Base-by-base conservation (phyloP, 2,888 invertebrate species). In the Dryomyza anilis region DNA sequence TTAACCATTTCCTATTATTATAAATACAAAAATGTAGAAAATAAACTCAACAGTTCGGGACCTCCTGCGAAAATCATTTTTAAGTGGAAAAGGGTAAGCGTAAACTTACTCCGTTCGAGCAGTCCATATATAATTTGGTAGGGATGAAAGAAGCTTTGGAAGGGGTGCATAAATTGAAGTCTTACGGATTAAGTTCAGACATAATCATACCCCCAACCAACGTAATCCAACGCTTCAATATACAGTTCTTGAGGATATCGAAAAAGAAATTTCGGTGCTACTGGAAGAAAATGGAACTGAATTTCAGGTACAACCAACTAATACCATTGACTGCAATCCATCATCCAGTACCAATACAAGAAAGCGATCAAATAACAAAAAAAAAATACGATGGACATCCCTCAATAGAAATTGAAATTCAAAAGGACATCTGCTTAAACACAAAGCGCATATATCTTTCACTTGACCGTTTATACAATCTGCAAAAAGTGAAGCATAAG, bases 281-380 rank as follows among this genome's bases (percentile, higher is more conserved):
- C 6, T 33, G 33, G 33, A 33, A 33, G 7, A 33, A 8, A 8
- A 8, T 33, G 6, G 33, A 33, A 33, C 7, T 8, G 33, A 8
- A 33, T 12, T 6, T 33, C 6, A 6, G 12, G 12, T 33, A 33
- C 7, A 33, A 33, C 33, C 12, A 33, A 12, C 33, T 6, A 8
- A 12, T 33, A 8, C 7, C 12, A 33, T 8, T 12, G 12, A 8
- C 12, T 8, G 6, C 33, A 6, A 33, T 33, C 12, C 12, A 33
- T 8, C 6, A 33, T 67, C 43, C 65, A 67, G 4, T n/a, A 60
- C 36, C n/a, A 12, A 8, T 8, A 33, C 33, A 33, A 8, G 33
- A 6, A 33, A 8, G 33, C 33, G 12, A 8, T 33, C n/a, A n/a
- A n/a, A n/a, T n/a, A n/a, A n/a, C n/a, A n/a, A n/a, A n/a, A 33